Evolutionary conservation across 2,888 invertebrate species (phyloP), one percentile per base, ranked within the genome.

Genomic region (Eupithecia subfuscata): DNA sequence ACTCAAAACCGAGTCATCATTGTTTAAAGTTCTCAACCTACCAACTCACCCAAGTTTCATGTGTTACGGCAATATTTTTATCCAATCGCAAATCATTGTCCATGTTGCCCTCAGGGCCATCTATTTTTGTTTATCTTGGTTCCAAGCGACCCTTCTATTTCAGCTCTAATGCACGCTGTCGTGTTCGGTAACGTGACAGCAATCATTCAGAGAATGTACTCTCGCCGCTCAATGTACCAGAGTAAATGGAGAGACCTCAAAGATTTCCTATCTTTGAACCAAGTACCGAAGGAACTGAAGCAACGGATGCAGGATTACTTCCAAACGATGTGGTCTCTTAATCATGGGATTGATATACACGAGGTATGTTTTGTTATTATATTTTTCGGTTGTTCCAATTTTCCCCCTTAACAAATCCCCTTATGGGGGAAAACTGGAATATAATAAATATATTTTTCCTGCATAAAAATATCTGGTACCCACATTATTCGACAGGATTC

Each of bases 181-280:
- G 99, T 99, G 64, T 99, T 99, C 89, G 99, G 99, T 90, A 99
- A 99, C 92, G 99, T 99, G 83, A 99, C 99, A 22, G 99, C 99
- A 73, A 98, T 99, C 85, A 99, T 99, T 87, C 99, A 99, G 90
- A 95, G 99, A 83, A 98, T 99, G 98, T 99, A 99, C 92, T 98
- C 98, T 0, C 96, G 99, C 65, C 96, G 98, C 63, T 98, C 98
- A 7, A 96, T 98, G 87, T 99, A 98, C 90, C 99, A 99, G 90
- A 98, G 97, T 85, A 99, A 98, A 95, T 98, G 98, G 97, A 95
- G 98, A 75, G 99, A 99, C 91, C 95, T 99, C 78, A 99, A 99
- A 95, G 99, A 99, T 93, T 99, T 99, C 92, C 96, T 99, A 82
- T 96, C 97, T 60, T 95, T 99, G 81, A 98, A 99, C 95, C 98